Base-by-base conservation (phyloP, 2,888 invertebrate genomes). In the Synergus japonicus region DNA sequence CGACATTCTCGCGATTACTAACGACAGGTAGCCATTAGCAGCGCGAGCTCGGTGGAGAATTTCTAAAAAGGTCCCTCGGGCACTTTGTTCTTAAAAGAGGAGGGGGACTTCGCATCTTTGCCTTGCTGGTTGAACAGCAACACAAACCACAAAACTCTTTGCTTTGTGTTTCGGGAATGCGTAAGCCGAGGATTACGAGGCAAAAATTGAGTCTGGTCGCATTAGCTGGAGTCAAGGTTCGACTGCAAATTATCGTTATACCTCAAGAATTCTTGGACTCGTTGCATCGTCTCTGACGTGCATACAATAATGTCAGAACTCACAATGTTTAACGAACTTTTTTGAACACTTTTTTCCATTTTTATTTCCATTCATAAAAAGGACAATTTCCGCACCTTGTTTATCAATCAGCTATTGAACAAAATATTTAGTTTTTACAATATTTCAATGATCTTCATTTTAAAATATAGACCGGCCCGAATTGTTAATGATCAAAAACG, bases 1-100 rank as follows among this genome's bases (percentile, higher is more conserved):
- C 87, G 86, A 84, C 89, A 89, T 89, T 89, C 86, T 87, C 82
- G 76, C 65, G 73, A 82, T 84, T 79, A 89, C 89, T 89, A 77
- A 80, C 80, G 81, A 79, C 79, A 69, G 65, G 76, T 79, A 78
- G 77, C 78, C 77, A 77, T 84, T 77, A 77, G 77, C 79, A 12
- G 78, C 79, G 79, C 29, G 29, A 49, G 63, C 64, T 41, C 65
- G 77, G 44, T 66, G n/a, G 37, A 37, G 73, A 73, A 73, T 73
- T 80, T 80, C 69, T 76, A 37, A 76, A 81, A 78, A 78, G 43
- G 58, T 63, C 76, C 37, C 78, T 63, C 1, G 29, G 79, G 77
- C 79, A 81, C 79, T 73, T 78, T 29, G 54, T 15, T 58, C 60
- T 60, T n/a, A 49, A 67, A 60, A 78, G 76, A 76, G 76, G 64